phyloP scores from a whole-genome alignment of 2,888 invertebrate genomes.

The Andrena hattorfiana region DNA sequence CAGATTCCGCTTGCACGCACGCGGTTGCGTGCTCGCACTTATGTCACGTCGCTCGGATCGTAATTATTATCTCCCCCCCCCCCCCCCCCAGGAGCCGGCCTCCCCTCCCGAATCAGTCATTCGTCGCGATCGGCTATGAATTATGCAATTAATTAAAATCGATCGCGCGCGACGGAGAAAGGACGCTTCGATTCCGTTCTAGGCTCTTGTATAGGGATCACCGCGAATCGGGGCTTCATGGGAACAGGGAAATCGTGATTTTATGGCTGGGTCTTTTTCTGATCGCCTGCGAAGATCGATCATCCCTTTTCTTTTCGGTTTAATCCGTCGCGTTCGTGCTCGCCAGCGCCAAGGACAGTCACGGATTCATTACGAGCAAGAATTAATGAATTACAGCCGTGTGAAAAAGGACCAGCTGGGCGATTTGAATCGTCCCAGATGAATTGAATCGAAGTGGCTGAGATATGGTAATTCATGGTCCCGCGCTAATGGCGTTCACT shows the following conservation, averaged over 20 bases:
- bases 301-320: constrained; percentile 14
- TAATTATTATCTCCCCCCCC: constrained; percentile 56
- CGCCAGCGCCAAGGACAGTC: neutral
- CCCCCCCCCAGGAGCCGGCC: neutral
- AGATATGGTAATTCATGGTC: constrained; percentile 10
- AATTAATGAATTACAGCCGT: neutral
- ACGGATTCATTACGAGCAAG: constrained; percentile 11
- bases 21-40: constrained; percentile 70
- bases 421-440: constrained; percentile 18
- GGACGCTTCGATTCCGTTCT: neutral
- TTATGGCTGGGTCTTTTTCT: constrained; percentile 1
- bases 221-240: neutral
- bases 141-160: constrained; percentile 70
- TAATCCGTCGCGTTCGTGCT: constrained; percentile 4
- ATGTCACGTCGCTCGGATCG: constrained; percentile 68
- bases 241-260: constrained; percentile 47
- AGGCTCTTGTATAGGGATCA: neutral
- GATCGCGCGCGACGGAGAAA: neutral
- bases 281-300: constrained; percentile 5
- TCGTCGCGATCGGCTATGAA: constrained; percentile 58
- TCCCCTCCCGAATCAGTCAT: constrained; percentile 39
- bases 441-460: constrained; percentile 30
- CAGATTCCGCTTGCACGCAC: constrained; percentile 35
- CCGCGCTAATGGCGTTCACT: constrained; percentile 4
- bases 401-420: constrained; percentile 5